These are phyloP conservation scores for Lathamus discolor DNA, from an alignment of 2,113 vertebrate genomes.

Conservation along the genomic window DNA sequence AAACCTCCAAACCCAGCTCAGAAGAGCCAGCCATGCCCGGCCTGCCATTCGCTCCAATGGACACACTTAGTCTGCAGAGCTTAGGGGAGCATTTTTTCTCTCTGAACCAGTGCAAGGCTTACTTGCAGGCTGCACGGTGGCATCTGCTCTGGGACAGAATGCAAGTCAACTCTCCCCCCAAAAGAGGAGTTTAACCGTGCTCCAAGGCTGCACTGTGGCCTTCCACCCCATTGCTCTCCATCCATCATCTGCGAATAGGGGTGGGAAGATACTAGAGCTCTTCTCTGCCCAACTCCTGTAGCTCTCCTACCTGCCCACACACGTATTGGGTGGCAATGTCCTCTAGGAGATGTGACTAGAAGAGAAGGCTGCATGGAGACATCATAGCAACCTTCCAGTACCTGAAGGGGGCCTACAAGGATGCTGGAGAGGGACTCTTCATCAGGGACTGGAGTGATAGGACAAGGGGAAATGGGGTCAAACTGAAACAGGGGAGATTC, in stretches of 20 bases:
- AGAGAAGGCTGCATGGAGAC: neutral
- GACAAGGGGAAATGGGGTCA: neutral
- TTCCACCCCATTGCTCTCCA: neutral
- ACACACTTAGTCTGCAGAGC: accelerated
- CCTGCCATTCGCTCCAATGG: neutral
- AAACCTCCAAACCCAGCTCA: neutral
- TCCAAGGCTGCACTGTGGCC: neutral
- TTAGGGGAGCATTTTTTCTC: neutral
- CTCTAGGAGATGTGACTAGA: neutral
- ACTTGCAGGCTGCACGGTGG: accelerated
- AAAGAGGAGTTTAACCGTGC: neutral
- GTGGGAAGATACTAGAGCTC: too few species aligned
- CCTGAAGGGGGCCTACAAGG: neutral
- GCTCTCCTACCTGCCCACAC: neutral
- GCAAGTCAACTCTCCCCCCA: neutral
- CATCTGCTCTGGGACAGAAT: neutral
- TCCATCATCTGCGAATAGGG: neutral
- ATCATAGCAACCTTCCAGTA: neutral
- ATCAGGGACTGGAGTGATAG: neutral
- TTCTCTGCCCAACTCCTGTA: neutral
- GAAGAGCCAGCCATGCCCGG: neutral
- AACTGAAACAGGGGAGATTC: neutral
- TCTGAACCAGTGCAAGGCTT: neutral
- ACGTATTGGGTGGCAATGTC: neutral
- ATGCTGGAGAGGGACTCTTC: neutral